Evolutionary conservation across 2,113 vertebrate genomes (phyloP).

Genomic region (Sylvilagus bachmani): DNA sequence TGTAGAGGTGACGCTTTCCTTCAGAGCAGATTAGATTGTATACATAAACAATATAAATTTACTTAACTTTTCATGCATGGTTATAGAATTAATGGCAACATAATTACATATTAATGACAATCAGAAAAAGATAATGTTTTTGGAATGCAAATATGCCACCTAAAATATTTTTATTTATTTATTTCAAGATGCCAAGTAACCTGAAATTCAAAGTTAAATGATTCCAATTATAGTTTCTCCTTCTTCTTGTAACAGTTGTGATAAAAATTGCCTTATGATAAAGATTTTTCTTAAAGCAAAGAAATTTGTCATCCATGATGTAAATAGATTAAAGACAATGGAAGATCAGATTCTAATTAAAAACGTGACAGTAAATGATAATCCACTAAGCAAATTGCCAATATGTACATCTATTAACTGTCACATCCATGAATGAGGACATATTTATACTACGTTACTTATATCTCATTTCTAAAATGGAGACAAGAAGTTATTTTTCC

Average conservation of each 20-base stretch:
- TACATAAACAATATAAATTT: not conserved
- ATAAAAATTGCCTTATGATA: constrained; percentile 78
- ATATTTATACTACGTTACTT: constrained; percentile 74
- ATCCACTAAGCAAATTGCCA: constrained; percentile 83
- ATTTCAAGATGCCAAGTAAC: constrained; percentile 10
- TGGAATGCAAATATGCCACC: not conserved
- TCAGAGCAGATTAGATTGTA: not conserved
- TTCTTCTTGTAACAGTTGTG: constrained; percentile 36
- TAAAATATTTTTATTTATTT: constrained; percentile 21
- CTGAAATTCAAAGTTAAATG: constrained; percentile 63
- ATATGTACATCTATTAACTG: constrained; percentile 81
- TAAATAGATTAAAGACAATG: constrained; percentile 85
- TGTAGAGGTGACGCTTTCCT: not conserved
- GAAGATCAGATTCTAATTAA: constrained; percentile 83
- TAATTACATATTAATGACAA: constrained; percentile 2
- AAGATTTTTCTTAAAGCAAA: constrained; percentile 81
- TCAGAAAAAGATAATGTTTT: not conserved
- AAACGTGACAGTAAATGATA: constrained; percentile 84
- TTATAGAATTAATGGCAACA: constrained; percentile 25
- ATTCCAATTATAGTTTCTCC: constrained; percentile 42
- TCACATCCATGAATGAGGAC: constrained; percentile 75
- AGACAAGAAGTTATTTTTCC: constrained; percentile 76
- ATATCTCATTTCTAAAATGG: constrained; percentile 76
- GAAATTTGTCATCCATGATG: constrained; percentile 82
- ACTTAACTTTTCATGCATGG: not conserved